Evolutionary conservation across 2,113 vertebrate species (phyloP), one percentile per base, ranked within the genome.

Genomic region (Lipotes vexillifer): DNA sequence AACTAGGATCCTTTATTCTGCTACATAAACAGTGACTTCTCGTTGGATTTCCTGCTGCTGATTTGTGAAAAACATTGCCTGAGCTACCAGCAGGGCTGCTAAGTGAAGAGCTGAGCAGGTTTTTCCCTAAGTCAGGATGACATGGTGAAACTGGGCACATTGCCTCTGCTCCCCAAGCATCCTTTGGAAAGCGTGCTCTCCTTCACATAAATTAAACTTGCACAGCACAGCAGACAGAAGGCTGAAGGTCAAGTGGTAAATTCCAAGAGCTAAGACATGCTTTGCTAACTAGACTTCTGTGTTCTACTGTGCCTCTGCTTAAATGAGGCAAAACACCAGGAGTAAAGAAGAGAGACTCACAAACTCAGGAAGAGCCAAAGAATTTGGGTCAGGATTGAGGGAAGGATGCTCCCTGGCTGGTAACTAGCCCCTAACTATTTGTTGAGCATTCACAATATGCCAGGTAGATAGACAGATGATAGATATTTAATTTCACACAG

Each of bases 201-300:
- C 81, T 88, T n/a, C 84, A 69, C 61, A 27, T 29, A 90, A 91
- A 87, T 25, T 10, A 96, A 96, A 89, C 66, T 85, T 90, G 68
- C 94, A 59, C 59, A 80, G 31, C 63, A 4, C 66, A 88, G 36
- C 29, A 88, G 25, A 68, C 71, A 90, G 68, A 97, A 90, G 96
- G 89, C 74, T 97, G 75, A 95, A 96, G 93, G 90, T 78, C 69
- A 96, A 93, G 61, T 41, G 72, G 78, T 74, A 96, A 88, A 75
- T 27, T 96, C 3, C 11, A 57, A 89, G 44, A 55, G 65, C 55
- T 84, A 66, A 90, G 96, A 27, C 82, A 41, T 0, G 2, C 61
- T 93, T 82, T 77, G 33, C 59, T 91, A 95, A 65, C 86, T 74
- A 10, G 92, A 83, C 8, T 29, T 59, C 78, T 41, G 12, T 44